A percentile compares a stretch with the other conserved stretches of the same genome.
These are phyloP conservation scores for Rhombomys opimus DNA, from an alignment of 2,113 vertebrate species.

Conservation along the genomic window DNA sequence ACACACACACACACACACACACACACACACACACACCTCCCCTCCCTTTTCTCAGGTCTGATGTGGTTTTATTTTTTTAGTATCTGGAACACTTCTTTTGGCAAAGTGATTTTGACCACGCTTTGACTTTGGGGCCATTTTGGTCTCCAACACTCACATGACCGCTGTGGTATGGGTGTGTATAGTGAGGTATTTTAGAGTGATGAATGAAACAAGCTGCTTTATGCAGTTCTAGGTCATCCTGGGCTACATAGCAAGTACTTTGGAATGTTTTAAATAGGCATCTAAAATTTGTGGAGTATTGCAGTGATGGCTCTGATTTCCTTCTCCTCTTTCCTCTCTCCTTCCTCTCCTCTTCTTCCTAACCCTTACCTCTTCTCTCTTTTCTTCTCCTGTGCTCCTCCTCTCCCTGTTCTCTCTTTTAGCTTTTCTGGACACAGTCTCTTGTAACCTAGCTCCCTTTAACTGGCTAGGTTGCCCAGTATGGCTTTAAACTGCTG, in stretches of 20 bases:
- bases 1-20: too few species aligned
- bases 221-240: neutral
- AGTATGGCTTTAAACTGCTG: neutral
- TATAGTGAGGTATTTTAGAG: neutral
- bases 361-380: too few species aligned
- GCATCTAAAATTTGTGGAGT: too few species aligned
- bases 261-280: neutral
- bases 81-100: neutral
- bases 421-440: neutral
- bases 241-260: neutral
- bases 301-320: neutral
- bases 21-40: neutral
- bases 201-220: neutral
- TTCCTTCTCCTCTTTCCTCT: too few species aligned
- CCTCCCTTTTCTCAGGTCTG: neutral
- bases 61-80: neutral
- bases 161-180: neutral
- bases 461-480: neutral
- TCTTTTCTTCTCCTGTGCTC: neutral
- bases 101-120: slow-evolving; percentile 13
- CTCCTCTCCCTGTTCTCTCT: neutral
- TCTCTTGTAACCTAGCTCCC: neutral
- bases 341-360: neutral
- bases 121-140: too few species aligned
- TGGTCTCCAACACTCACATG: neutral